phyloP scores from a whole-genome alignment of 2,888 invertebrate genomes.

The Hypercompe scribonia region DNA sequence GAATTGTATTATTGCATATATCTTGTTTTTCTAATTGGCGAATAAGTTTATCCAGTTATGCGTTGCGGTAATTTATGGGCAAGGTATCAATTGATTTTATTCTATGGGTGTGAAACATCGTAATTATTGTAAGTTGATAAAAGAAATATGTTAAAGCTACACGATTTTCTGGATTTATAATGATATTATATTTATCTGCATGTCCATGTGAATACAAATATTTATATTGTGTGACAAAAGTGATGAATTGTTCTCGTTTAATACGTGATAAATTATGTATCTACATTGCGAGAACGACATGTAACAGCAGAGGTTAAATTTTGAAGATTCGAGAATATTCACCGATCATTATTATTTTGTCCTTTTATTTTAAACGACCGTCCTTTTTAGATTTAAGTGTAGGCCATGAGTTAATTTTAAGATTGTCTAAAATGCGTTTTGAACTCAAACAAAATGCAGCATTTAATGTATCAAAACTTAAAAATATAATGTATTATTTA shows the following conservation, averaged over 20 bases:
- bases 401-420: constrained; percentile 43
- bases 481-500: constrained; percentile 43
- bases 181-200: neutral
- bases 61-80: neutral
- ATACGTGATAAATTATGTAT: neutral
- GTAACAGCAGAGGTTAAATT: neutral
- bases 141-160: neutral
- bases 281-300: neutral
- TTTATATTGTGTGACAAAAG: neutral
- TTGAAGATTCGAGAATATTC: neutral
- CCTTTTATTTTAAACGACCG: constrained; percentile 70
- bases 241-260: neutral
- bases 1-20: no score
- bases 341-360: constrained; percentile 18
- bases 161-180: neutral
- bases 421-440: constrained; percentile 39
- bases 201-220: neutral
- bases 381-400: constrained; percentile 69
- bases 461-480: constrained; percentile 58
- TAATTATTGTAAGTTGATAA: neutral
- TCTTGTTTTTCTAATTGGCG: neutral
- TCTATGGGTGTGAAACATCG: neutral
- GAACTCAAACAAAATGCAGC: constrained; percentile 51
- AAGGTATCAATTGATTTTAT: neutral
- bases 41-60: neutral